Evolutionary conservation across 2,888 invertebrate genomes (phyloP), one percentile per base, ranked within the genome.

Genomic region (Melanostoma scalare): DNA sequence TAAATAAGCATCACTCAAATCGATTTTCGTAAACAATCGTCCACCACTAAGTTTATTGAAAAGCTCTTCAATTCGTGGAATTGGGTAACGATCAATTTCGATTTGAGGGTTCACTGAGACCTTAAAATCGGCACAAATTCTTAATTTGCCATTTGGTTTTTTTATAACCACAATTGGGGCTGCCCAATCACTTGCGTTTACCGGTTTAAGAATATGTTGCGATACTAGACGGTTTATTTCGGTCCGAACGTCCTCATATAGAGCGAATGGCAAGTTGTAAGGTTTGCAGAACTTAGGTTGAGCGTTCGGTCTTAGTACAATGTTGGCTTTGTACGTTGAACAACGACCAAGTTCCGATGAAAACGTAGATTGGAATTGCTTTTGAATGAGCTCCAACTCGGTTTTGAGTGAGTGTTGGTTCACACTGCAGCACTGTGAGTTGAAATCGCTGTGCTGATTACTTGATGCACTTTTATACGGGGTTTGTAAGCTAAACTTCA

Each of bases 181-280:
- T n/a, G n/a, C n/a, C n/a, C n/a, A n/a, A n/a, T n/a, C n/a, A n/a
- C n/a, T n/a, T n/a, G n/a, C n/a, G 20, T 48, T 46, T 61, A 77
- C 36, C 67, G 78, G 81, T 77, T 85, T 78, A 73, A 69, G 85
- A 69, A 67, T 63, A 31, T 40, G 9, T 6, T 5, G 31, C 6
- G 35, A 68, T 31, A 9, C 36, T 30, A 76, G 48, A 20, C 76
- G 55, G 35, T 60, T 63, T 33, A 69, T 69, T 69, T 69, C 76
- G 9, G 44, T 10, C 6, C 76, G 69, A 6, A 76, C 60, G 6
- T 60, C 76, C 6, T 56, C 75, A 20, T 60, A 72, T 6, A 55
- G 71, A 2, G 60, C 60, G 48, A 73, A 73, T 6, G 73, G 73
- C 9, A 52, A 20, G 31, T 53, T 63, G 4, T 65, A 74, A 6